These are phyloP conservation scores for Synchiropus splendidus DNA, from an alignment of 2,113 vertebrate genomes.

Conservation along the genomic window DNA sequence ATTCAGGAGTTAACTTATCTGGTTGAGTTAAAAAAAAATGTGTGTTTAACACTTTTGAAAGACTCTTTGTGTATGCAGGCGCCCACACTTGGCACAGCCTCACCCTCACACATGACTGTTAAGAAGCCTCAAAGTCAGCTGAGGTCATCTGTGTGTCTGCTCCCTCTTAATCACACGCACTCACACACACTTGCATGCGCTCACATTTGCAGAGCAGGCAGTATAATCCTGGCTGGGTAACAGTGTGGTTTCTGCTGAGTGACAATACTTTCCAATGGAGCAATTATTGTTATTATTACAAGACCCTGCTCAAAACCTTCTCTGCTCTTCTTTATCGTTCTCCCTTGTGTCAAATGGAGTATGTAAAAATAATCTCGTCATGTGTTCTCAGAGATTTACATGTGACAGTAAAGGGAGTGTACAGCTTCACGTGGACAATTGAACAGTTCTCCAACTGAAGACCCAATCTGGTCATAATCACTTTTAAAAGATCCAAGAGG, in stretches of 20 bases:
- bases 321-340: too few species aligned
- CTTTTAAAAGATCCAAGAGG: too few species aligned
- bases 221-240: constrained; percentile 26
- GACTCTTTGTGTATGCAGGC: constrained; percentile 10
- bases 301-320: too few species aligned
- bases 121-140: constrained; percentile 10
- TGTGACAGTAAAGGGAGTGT: too few species aligned
- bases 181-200: constrained; percentile 5
- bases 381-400: too few species aligned
- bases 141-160: constrained; percentile 7
- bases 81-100: not conserved
- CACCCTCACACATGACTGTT: constrained; percentile 10
- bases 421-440: too few species aligned
- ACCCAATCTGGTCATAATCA: too few species aligned
- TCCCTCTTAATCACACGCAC: too few species aligned
- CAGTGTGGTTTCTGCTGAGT: constrained; percentile 30
- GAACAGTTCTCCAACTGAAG: too few species aligned
- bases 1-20: too few species aligned
- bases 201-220: constrained; percentile 33
- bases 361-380: too few species aligned
- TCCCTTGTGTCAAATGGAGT: too few species aligned
- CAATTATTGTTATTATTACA: constrained; percentile 39
- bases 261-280: constrained; percentile 28
- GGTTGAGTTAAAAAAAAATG: not conserved
- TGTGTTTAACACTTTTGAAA: constrained; percentile 15